Conservation (phyloP, 2,797 vertebrate genomes). For the Gephyroberyx darwinii region DNA sequence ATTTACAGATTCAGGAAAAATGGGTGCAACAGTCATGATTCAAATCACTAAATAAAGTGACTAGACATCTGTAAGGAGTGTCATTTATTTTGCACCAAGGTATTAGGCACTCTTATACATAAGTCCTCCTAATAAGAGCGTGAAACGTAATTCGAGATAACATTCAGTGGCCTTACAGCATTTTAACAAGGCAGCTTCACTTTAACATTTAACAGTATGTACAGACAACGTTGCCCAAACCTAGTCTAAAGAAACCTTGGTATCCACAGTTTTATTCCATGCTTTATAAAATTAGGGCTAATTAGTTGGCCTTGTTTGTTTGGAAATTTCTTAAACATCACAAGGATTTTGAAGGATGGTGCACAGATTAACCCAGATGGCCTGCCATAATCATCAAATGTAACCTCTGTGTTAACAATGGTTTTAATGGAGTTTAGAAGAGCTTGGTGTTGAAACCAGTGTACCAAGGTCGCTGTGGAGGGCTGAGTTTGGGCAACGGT, state of each 20-base stretch:
- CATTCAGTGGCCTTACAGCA: neutral
- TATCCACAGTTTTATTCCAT: neutral
- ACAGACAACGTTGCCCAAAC: neutral
- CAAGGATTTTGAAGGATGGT: neutral
- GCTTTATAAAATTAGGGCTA: neutral
- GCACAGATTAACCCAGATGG: neutral
- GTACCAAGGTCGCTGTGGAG: neutral
- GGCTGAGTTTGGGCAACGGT: neutral
- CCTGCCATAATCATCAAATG: neutral
- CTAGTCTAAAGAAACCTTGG: neutral
- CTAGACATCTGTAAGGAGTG: neutral
- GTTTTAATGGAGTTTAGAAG: neutral
- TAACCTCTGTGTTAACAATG: neutral
- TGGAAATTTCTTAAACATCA: neutral
- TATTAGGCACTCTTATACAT: neutral
- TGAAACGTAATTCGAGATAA: neutral
- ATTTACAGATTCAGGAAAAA: neutral
- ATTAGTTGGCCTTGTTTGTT: neutral
- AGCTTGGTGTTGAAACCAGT: neutral
- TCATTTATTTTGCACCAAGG: conserved; percentile 2
- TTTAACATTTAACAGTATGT: neutral
- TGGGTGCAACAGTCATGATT: neutral
- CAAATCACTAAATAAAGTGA: neutral
- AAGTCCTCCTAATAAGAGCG: neutral
- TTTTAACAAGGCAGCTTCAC: neutral